Evolutionary conservation across 2,888 invertebrate species (phyloP).

Genomic region (Sinelater perroti): DNA sequence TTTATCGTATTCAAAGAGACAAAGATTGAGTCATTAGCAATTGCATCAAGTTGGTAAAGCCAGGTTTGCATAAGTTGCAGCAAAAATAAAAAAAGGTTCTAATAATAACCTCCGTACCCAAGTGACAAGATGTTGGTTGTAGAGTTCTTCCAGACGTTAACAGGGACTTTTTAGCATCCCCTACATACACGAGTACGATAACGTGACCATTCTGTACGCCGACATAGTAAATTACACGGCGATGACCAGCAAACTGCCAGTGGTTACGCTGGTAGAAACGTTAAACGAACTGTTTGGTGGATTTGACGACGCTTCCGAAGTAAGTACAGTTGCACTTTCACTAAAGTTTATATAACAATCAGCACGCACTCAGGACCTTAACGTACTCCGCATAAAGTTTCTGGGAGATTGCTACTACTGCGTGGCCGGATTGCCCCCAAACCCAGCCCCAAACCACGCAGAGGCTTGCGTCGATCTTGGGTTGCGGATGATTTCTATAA

Average conservation of each 20-base stretch:
- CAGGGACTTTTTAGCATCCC: slow-evolving; percentile 78
- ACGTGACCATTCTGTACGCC: slow-evolving; percentile 90
- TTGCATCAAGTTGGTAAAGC: too few species aligned
- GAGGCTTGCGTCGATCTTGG: slow-evolving; percentile 91
- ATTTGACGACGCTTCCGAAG: slow-evolving; percentile 91
- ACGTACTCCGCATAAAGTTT: slow-evolving; percentile 88
- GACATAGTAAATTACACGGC: slow-evolving; percentile 94
- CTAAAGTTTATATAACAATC: background rate
- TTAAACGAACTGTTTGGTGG: slow-evolving; percentile 90
- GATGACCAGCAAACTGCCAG: slow-evolving; percentile 83
- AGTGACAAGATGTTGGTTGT: too few species aligned
- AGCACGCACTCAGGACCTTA: slow-evolving; percentile 73
- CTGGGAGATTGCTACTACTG: slow-evolving; percentile 95
- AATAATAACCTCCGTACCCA: too few species aligned
- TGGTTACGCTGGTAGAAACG: slow-evolving; percentile 84
- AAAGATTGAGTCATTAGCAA: too few species aligned
- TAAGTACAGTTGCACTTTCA: slow-evolving; percentile 52
- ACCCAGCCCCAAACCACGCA: slow-evolving; percentile 80
- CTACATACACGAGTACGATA: slow-evolving; percentile 86
- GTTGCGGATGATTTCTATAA: slow-evolving; percentile 91
- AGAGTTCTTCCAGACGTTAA: too few species aligned
- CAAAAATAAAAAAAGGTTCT: too few species aligned
- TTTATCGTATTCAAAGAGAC: too few species aligned
- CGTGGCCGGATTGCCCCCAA: slow-evolving; percentile 82
- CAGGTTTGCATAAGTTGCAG: too few species aligned